Percentiles rank a stretch among this genome's conserved stretches.
phyloP scores from a whole-genome alignment of 1,140 invertebrate species.

The Riptortus pedestris region DNA sequence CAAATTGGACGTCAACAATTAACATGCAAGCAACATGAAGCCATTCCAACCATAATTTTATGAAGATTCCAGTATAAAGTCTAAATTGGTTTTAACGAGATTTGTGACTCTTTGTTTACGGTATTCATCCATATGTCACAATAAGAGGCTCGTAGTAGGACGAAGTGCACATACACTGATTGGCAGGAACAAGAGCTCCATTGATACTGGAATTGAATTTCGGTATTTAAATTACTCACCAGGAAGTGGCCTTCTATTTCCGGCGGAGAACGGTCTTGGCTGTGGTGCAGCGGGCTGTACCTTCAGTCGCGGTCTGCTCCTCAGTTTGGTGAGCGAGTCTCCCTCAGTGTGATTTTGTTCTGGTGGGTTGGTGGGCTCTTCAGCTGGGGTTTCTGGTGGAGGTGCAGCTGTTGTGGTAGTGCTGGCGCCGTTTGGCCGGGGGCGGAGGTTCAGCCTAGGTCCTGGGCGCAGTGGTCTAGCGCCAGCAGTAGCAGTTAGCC shows the following conservation, averaged over 20 bases:
- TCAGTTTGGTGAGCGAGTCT: constrained; percentile 29
- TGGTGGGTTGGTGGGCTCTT: constrained; percentile 30
- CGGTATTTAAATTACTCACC: not conserved
- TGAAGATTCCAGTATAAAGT: no score
- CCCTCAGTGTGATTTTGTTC: constrained; percentile 5
- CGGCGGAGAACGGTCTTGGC: not conserved
- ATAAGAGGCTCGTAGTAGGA: no score
- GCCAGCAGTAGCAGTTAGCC: constrained; percentile 8
- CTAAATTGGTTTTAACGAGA: no score
- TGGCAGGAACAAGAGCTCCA: no score
- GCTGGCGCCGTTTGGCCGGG: constrained; percentile 41
- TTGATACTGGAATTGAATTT: no score
- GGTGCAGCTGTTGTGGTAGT: constrained; percentile 39
- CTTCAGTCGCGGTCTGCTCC: constrained; percentile 29
- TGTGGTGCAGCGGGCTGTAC: constrained; percentile 11
- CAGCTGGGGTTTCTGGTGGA: constrained; percentile 33
- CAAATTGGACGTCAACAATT: no score
- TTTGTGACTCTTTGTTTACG: no score
- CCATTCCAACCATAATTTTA: no score
- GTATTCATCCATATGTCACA: no score
- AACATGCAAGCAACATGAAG: no score
- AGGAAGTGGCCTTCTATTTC: not conserved
- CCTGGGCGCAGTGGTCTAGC: constrained; percentile 42
- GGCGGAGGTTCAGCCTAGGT: constrained; percentile 44
- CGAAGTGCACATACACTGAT: no score